phyloP scores from a whole-genome alignment of 2,888 invertebrate genomes.

The Platerodrilus igneus region DNA sequence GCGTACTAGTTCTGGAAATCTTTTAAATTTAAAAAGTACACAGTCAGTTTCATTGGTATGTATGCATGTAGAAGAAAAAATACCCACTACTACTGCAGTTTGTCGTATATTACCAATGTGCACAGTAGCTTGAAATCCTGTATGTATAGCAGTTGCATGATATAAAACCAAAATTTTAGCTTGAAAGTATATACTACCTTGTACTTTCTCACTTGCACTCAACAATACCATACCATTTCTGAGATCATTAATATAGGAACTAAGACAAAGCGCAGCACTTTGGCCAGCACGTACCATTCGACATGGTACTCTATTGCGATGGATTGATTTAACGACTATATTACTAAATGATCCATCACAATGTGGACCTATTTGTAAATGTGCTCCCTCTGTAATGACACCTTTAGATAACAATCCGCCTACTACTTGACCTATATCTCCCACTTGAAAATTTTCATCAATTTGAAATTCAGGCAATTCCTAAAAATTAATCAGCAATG shows the following conservation, averaged over 20 bases:
- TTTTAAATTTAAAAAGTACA: conserved; percentile 82
- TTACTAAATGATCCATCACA: conserved; percentile 73
- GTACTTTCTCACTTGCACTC: conserved; percentile 49
- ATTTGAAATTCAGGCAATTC: conserved; percentile 84
- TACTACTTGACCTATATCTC: conserved; percentile 76
- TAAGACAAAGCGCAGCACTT: conserved; percentile 77
- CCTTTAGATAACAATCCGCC: conserved; percentile 84
- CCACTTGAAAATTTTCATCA: conserved; percentile 87
- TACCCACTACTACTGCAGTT: conserved; percentile 84
- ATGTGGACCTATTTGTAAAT: conserved; percentile 70
- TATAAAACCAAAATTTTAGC: conserved; percentile 87
- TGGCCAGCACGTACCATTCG: conserved; percentile 84
- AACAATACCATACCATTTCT: conserved; percentile 84
- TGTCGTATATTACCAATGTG: conserved; percentile 95
- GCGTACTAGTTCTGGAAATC: conserved; percentile 84
- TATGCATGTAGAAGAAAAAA: conserved; percentile 60
- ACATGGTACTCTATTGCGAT: conserved; percentile 89
- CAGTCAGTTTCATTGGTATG: conserved; percentile 82
- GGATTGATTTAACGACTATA: conserved; percentile 78
- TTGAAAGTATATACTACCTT: conserved; percentile 51
- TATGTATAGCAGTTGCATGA: conserved; percentile 77
- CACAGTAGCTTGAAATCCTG: conserved; percentile 87
- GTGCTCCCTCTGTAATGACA: conserved; percentile 77
- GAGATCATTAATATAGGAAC: conserved; percentile 57
- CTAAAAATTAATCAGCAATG: conserved; percentile 46